Percentiles rank a stretch among this genome's conserved stretches.
phyloP scores from a whole-genome alignment of 2,113 vertebrate genomes.

The Pteropus alecto region DNA sequence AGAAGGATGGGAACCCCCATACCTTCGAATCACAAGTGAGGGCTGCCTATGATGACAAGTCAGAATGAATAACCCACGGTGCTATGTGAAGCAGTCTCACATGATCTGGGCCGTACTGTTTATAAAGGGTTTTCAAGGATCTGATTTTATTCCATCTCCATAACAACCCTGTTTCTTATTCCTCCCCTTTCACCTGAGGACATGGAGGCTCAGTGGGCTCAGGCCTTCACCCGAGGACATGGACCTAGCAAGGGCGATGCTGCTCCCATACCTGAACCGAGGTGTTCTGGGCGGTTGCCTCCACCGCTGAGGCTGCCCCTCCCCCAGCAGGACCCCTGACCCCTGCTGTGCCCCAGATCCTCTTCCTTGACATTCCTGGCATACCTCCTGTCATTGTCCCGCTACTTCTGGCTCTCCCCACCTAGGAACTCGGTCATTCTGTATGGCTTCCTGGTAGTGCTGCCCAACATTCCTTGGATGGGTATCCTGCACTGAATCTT shows the following conservation, averaged over 20 bases:
- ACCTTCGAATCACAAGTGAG: not conserved
- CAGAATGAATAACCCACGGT: not conserved
- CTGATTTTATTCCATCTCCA: not conserved
- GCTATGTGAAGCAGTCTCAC: not conserved
- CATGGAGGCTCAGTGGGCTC: not conserved
- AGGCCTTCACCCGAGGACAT: not conserved
- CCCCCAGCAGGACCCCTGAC: not conserved
- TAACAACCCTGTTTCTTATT: not conserved
- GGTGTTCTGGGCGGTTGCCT: not conserved
- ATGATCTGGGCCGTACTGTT: accelerated
- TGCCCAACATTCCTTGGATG: not conserved
- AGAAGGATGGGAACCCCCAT: not conserved
- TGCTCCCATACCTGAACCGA: accelerated
- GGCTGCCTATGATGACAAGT: not conserved
- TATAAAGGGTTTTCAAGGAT: not conserved
- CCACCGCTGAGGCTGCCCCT: not conserved
- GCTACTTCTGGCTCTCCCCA: not conserved
- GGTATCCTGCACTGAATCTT: not conserved
- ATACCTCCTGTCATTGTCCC: not conserved
- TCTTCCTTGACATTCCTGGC: constrained; percentile 31
- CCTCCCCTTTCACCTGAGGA: not conserved
- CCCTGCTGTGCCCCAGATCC: not conserved
- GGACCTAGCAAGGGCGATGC: not conserved
- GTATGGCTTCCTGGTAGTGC: not conserved
- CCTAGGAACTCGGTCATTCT: not conserved